Conservation (phyloP, 2,797 vertebrate species). For the Vespertilio murinus region DNA sequence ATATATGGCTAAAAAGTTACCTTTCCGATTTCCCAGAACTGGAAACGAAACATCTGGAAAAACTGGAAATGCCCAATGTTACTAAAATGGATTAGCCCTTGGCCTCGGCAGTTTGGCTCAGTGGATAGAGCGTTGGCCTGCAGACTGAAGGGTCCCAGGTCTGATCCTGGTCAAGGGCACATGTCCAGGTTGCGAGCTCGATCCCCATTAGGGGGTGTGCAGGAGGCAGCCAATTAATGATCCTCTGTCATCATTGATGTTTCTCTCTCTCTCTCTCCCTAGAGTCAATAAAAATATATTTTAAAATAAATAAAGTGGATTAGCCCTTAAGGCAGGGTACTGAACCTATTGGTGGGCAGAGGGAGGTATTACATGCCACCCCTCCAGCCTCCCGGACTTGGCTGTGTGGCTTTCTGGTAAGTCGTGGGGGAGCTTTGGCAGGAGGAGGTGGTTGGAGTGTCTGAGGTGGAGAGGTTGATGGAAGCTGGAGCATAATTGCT, state of each 20-base stretch:
- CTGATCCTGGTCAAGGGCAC: too few species aligned
- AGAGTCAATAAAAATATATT: too few species aligned
- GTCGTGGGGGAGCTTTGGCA: not conserved
- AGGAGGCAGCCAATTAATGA: too few species aligned
- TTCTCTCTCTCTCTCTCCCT: too few species aligned
- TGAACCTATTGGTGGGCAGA: not conserved
- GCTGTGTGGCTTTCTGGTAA: not conserved
- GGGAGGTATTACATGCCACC: not conserved
- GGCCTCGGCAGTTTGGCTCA: too few species aligned
- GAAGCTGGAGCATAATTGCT: conserved; percentile 51
- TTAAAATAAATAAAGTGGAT: not conserved
- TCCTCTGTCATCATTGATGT: too few species aligned
- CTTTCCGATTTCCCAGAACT: conserved; percentile 1
- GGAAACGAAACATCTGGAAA: conserved; percentile 38
- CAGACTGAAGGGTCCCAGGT: too few species aligned
- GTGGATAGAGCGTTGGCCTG: too few species aligned
- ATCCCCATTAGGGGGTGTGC: too few species aligned
- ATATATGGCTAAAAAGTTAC: not conserved
- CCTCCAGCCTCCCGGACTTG: not conserved
- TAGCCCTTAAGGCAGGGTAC: not conserved
- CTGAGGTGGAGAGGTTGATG: conserved; percentile 41
- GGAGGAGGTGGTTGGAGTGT: not conserved
- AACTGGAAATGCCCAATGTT: not conserved
- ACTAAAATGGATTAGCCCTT: not conserved
- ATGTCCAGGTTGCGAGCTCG: too few species aligned